Base-by-base conservation (phyloP, 2,888 invertebrate genomes). In the Sisyra nigra region DNA sequence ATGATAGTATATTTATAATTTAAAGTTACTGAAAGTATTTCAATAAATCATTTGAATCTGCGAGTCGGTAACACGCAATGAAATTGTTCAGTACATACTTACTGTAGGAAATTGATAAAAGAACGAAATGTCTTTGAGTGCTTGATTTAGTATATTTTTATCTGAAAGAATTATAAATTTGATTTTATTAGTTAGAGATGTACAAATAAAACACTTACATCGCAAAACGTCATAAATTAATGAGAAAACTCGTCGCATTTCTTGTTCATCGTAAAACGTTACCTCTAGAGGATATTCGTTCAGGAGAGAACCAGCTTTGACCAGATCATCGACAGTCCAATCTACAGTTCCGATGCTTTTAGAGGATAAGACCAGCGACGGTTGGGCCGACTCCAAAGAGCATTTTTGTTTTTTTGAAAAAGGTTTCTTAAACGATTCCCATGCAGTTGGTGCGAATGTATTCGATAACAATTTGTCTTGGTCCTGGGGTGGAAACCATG, bases 151-250 rank as follows among this genome's bases (percentile, higher is more conserved):
- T 48, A 81, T 71, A 15, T 69, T 66, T 60, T 78, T 80, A 65
- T 79, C 81, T 82, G 67, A 37, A 69, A 72, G 15, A 37, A 42
- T 24, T 19, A 6, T 3, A 18, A 15, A 24, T 13, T 38, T 29
- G 7, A 17, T 11, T 30, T 7, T 40, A 19, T 18, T 40, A 6
- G 17, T 19, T 40, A 5, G 4, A 18, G 17, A 29, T 29, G 11
- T 4, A 32, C 17, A 31, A 30, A 15, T 4, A 15, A 31, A 8
- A 13, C 37, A 66, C 79, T 74, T 61, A 81, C 82, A 81, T 58
- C 81, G 65, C 50, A 79, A 74, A 1, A 80, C 79, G 53, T 82
- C 81, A 57, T 80, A 82, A 49, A 81, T 76, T 30, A 82, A 66
- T 1, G 78, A 74, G 52, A 78, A 80, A 17, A 81, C 80, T 48